A percentile compares a stretch with the other conserved stretches of the same genome.
Conservation (phyloP, 2,888 invertebrate species). For the Microctonus hyperodae region DNA sequence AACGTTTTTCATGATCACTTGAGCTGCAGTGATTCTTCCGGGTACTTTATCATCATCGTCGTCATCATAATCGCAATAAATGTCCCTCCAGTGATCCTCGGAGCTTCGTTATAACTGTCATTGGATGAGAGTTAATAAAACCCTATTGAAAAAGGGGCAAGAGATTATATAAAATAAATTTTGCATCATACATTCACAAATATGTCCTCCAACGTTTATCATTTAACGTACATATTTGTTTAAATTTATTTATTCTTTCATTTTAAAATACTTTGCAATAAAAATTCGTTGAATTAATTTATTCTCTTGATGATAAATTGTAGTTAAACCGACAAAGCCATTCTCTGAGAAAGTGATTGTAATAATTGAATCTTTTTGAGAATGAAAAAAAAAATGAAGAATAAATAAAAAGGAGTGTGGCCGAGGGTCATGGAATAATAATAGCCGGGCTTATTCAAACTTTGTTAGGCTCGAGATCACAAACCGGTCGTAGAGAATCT, state of each 20-base stretch:
- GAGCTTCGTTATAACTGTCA: constrained; percentile 22
- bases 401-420: constrained; percentile 15
- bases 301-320: constrained; percentile 1
- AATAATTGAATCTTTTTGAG: constrained; percentile 30
- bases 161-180: constrained; percentile 21
- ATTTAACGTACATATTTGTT: background rate
- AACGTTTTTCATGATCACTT: constrained; percentile 20
- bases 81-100: constrained; percentile 22
- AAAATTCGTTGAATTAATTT: background rate
- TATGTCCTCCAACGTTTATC: background rate
- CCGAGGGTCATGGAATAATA: constrained; percentile 21
- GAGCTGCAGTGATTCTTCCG: constrained; percentile 14
- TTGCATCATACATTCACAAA: background rate
- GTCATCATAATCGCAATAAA: constrained; percentile 7
- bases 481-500: constrained; percentile 27
- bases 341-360: constrained; percentile 3
- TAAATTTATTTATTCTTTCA: constrained; percentile 3
- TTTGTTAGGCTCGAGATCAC: constrained; percentile 45
- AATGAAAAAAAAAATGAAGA: no score
- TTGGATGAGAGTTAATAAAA: constrained; percentile 19
- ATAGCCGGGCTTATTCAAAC: constrained; percentile 47
- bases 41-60: constrained; percentile 15
- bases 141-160: background rate
- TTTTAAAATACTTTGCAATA: background rate
- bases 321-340: constrained; percentile 11